Percentiles rank a stretch among this genome's conserved stretches.
These are phyloP conservation scores for Steinernema feltiae DNA, from an alignment of 1,140 invertebrate species.

Conservation along the genomic window DNA sequence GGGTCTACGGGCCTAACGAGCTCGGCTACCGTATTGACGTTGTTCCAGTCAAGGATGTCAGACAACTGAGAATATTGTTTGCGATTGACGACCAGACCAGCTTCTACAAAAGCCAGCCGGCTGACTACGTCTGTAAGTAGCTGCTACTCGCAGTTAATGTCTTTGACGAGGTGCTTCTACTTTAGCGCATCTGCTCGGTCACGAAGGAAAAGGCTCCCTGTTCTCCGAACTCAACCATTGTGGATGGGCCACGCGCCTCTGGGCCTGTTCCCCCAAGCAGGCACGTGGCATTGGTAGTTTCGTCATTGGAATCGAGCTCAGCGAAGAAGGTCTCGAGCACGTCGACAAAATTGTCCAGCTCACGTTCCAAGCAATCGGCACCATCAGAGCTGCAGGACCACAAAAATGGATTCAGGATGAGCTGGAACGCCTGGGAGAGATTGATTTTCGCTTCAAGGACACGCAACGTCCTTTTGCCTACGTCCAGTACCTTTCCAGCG, in stretches of 20 bases:
- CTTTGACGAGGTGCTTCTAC: not conserved
- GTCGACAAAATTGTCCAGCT: constrained; percentile 77
- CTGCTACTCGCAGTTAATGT: not conserved
- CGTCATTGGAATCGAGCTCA: constrained; percentile 78
- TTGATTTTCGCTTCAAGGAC: constrained; percentile 83
- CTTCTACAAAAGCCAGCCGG: constrained; percentile 81
- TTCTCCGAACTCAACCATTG: too few species aligned
- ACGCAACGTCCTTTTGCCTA: constrained; percentile 74
- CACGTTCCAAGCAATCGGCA: constrained; percentile 72
- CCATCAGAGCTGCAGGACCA: constrained; percentile 71
- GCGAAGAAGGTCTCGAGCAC: constrained; percentile 75
- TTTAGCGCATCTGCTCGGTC: constrained; percentile 63
- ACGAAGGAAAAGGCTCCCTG: constrained; percentile 85
- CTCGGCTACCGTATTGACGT: constrained; percentile 60
- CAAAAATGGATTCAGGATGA: constrained; percentile 85
- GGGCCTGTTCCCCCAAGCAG: constrained; percentile 70
- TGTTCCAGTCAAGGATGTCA: constrained; percentile 82
- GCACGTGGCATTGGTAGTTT: constrained; percentile 83
- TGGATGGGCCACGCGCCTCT: constrained; percentile 82
- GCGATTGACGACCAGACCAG: constrained; percentile 77
- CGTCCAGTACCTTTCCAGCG: constrained; percentile 67
- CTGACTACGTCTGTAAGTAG: constrained; percentile 68
- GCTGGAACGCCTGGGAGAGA: constrained; percentile 70
- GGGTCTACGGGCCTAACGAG: constrained; percentile 70
- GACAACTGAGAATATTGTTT: constrained; percentile 79